Conservation (phyloP, 30 jellyfish, hydroid and myxozoan genomes). For the Rhopilema esculentum region DNA sequence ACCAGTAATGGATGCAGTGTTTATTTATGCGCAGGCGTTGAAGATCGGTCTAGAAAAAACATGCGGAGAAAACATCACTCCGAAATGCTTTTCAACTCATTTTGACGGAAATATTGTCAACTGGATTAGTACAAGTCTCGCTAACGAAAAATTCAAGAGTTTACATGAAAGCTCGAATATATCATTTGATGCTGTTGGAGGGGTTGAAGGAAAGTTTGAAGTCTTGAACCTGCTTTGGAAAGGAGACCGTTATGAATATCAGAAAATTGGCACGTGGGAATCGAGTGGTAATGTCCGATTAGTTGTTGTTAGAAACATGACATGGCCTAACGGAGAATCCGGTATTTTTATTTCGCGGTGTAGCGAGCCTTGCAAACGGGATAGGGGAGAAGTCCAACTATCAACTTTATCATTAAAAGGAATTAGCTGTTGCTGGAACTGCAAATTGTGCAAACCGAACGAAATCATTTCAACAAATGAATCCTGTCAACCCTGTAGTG, state of each 20-base stretch:
- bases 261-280: slow-evolving; percentile 58
- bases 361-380: slow-evolving; percentile 48
- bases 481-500: slow-evolving; percentile 50
- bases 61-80: slow-evolving; percentile 18
- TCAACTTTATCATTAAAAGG: slow-evolving; percentile 2
- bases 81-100: slow-evolving; percentile 27
- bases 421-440: slow-evolving; percentile 70
- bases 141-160: slow-evolving; percentile 16
- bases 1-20: slow-evolving; percentile 66
- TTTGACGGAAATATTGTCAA: slow-evolving; percentile 15
- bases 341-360: slow-evolving; percentile 38
- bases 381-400: slow-evolving; percentile 30
- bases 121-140: slow-evolving; percentile 20
- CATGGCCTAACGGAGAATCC: slow-evolving; percentile 37
- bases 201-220: slow-evolving; percentile 53
- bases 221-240: slow-evolving; percentile 34
- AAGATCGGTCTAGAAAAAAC: slow-evolving; percentile 12
- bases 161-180: slow-evolving; percentile 16
- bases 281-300: slow-evolving; percentile 5
- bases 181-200: slow-evolving; percentile 61
- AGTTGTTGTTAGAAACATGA: not conserved
- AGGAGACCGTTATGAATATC: slow-evolving; percentile 16
- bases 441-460: slow-evolving; percentile 46
- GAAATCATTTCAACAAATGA: slow-evolving; percentile 49
- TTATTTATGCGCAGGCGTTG: slow-evolving; percentile 59